Conservation (phyloP, 2,888 invertebrate species). For the Uloborus plumipes region DNA sequence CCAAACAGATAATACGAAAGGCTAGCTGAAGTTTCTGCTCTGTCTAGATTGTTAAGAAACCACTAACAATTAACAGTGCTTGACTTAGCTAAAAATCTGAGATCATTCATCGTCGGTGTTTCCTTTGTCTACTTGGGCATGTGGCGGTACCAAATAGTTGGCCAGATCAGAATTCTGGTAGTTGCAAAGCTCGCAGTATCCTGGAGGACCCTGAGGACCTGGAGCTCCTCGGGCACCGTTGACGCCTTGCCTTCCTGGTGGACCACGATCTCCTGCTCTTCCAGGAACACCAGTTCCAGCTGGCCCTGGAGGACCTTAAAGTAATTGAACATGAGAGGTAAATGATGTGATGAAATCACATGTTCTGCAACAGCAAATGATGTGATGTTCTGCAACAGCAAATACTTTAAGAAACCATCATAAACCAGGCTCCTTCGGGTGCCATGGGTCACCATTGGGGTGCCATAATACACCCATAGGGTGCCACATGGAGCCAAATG, state of each 20-base stretch:
- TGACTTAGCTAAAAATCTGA: conserved; percentile 25
- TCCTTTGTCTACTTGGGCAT: conserved; percentile 67
- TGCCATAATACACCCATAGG: no score
- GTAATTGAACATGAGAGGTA: conserved; percentile 69
- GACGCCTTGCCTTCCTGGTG: conserved; percentile 80
- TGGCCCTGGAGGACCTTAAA: conserved; percentile 78
- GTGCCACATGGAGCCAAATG: no score
- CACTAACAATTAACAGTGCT: conserved; percentile 30
- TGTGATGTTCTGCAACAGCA: no score
- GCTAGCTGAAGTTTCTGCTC: neutral
- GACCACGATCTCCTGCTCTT: conserved; percentile 78
- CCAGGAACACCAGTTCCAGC: conserved; percentile 78
- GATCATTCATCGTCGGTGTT: conserved; percentile 36
- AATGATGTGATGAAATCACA: conserved; percentile 68
- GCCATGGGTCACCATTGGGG: no score
- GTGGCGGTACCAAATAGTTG: conserved; percentile 48
- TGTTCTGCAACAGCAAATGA: no score
- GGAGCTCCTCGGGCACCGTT: conserved; percentile 67
- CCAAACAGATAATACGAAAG: neutral
- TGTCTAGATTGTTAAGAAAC: neutral
- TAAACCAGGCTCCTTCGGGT: no score
- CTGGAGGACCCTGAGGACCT: conserved; percentile 76
- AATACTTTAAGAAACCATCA: no score
- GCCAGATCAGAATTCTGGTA: conserved; percentile 73
- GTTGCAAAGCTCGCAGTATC: conserved; percentile 78